phyloP scores from a whole-genome alignment of 37 sponge, comb jelly and placozoan species.

The Chondrilla cf. caribensis region DNA sequence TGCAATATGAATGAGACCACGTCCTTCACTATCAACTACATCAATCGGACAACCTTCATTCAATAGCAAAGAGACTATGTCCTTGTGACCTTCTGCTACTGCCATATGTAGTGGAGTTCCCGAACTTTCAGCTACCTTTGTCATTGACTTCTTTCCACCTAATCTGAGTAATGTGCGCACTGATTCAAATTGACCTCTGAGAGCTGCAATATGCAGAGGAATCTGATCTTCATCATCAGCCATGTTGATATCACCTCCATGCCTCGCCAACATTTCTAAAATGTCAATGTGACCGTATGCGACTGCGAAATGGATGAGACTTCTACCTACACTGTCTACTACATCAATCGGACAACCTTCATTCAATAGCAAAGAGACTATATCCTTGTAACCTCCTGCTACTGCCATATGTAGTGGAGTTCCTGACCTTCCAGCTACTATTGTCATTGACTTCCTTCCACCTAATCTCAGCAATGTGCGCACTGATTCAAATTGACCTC shows the following conservation, averaged over 20 bases:
- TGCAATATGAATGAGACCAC: neutral
- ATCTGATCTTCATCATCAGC: neutral
- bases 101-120: slow-evolving; percentile 1
- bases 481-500: neutral
- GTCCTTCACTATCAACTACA: neutral
- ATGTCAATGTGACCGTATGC: neutral
- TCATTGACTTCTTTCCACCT: neutral
- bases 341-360: neutral
- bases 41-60: slow-evolving; percentile 6
- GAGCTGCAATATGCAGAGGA: neutral
- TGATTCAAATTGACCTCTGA: neutral
- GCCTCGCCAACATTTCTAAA: neutral
- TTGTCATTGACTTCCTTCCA: neutral
- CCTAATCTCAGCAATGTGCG: neutral
- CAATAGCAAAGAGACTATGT: neutral
- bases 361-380: neutral
- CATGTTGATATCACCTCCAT: neutral
- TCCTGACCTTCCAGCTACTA: neutral
- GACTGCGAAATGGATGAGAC: neutral
- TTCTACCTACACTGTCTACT: neutral
- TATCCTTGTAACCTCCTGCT: neutral
- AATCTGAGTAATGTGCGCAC: neutral
- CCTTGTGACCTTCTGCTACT: neutral
- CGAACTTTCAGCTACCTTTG: neutral
- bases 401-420: neutral